Base-by-base conservation (phyloP, 1,140 invertebrate genomes). In the Drosophila parabipectinata region DNA sequence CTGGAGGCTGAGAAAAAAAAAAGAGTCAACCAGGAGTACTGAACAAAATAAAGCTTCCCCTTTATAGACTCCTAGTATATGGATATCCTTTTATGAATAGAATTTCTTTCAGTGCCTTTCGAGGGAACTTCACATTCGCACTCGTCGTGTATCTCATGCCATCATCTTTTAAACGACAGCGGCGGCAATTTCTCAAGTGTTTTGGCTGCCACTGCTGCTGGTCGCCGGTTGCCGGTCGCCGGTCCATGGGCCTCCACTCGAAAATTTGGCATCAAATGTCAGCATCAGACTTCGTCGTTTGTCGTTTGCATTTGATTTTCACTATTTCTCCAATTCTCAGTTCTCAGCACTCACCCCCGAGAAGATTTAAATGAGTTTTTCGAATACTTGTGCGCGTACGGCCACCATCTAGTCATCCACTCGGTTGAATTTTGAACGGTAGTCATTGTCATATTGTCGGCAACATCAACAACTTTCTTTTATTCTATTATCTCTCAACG, bases 191-290 rank as follows among this genome's bases (percentile, higher is more conserved):
- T 76, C 83, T 88, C 83, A 88, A 88, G 83, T 88, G 79, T 89
- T 87, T 88, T 73, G 75, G 71, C 82, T 81, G 81, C 81, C 76
- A 69, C 32, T 61, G 32, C 67, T 63, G 51, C 62, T 63, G 58
- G 47, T 51, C 32, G 66, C 55, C 75, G 58, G 47, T 51, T 7
- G 66, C 55, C 75, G 75, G 5, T 6, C 21, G 21, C 21, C 6
- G 6, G 26, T 28, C 26, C 5, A 7, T 6, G 26, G 26, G 6
- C 26, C 26, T 5, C 60, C 84, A 88, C 83, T 88, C 83, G 83
- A 89, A 89, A 88, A 88, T 88, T 88, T 79, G 83, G 83, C 83
- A 88, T 88, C 83, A 89, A 88, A 88, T 89, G 83, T 88, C 83
- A 88, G 83, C 79, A 66, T 75, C 82, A 75, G 72, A 34, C 28